Evolutionary conservation across 2,113 vertebrate species (phyloP), one percentile per base, ranked within the genome.

Genomic region (Aegypius monachus): DNA sequence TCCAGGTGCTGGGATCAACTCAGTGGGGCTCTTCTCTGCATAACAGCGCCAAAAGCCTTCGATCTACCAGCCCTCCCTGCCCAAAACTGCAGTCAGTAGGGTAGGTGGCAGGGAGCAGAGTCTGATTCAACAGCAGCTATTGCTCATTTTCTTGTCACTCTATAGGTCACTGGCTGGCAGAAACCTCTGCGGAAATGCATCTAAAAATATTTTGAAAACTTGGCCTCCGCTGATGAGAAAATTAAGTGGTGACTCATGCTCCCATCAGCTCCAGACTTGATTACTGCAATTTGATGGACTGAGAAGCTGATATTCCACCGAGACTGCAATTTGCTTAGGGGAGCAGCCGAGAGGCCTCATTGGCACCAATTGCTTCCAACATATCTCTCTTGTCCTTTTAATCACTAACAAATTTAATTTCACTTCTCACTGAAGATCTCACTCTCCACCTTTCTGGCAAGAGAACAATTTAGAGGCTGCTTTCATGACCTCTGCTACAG

Each of bases 121-220:
- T 38, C 75, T 38, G 62, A 88, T 70, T 70, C 91, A 85, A 25
- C 55, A 77, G 86, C 85, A 85, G 74, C 42, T 86, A 89, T 7
- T 88, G 84, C 93, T 94, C 84, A 81, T 86, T 88, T 95, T 72
- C 42, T 83, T 90, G 78, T 91, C 91, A 67, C 78, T 86, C 89
- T 19, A 1, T 10, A 86, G 93, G 94, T 87, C 91, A 55, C 55
- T 27, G n/a, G 18, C 58, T 83, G 63, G 58, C 81, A 91, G 84
- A 93, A 88, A 86, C 70, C 78, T 91, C 93, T 62, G 85, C 3
- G 18, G 81, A 97, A 94, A 94, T 31, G 42, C 78, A 81, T 91
- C 89, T 94, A 80, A 94, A 96, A 96, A 95, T 95, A 94, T 94
- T 97, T 77, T 77, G 84, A 93, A 87, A 95, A 81, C 83, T 89